Evolutionary conservation across 2,888 invertebrate genomes (phyloP).

Genomic region (Candidula unifasciata): DNA sequence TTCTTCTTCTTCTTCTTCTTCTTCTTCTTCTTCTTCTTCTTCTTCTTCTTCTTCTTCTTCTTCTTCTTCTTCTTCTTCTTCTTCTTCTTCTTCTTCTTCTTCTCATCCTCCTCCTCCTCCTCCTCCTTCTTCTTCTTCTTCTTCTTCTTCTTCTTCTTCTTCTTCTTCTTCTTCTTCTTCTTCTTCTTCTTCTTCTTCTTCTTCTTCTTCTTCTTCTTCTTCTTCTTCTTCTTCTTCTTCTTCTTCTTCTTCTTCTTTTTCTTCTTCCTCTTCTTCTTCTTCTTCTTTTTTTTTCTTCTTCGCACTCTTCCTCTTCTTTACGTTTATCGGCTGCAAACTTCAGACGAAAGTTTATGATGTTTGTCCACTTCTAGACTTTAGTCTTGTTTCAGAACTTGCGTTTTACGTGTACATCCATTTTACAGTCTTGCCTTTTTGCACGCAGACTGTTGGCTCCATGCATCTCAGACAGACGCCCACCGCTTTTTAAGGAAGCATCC

Average conservation of each 20-base stretch:
- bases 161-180: slow-evolving; percentile 21
- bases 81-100: slow-evolving; percentile 8
- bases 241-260: background rate
- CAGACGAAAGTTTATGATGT: too few species aligned
- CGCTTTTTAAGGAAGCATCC: too few species aligned
- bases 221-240: slow-evolving; percentile 8
- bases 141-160: slow-evolving; percentile 21
- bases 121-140: slow-evolving; percentile 3
- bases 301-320: background rate
- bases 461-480: too few species aligned
- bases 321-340: too few species aligned
- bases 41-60: background rate
- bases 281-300: background rate
- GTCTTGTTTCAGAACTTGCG: too few species aligned
- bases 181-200: slow-evolving; percentile 15
- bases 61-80: background rate
- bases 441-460: too few species aligned
- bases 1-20: slow-evolving; percentile 12
- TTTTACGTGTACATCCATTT: too few species aligned
- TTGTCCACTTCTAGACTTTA: too few species aligned
- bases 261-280: slow-evolving; percentile 1
- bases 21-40: slow-evolving; percentile 7
- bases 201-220: slow-evolving; percentile 8
- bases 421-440: too few species aligned
- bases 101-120: background rate